Evolutionary conservation across 2,888 invertebrate species (phyloP).

Genomic region (Agonum fuliginosum): DNA sequence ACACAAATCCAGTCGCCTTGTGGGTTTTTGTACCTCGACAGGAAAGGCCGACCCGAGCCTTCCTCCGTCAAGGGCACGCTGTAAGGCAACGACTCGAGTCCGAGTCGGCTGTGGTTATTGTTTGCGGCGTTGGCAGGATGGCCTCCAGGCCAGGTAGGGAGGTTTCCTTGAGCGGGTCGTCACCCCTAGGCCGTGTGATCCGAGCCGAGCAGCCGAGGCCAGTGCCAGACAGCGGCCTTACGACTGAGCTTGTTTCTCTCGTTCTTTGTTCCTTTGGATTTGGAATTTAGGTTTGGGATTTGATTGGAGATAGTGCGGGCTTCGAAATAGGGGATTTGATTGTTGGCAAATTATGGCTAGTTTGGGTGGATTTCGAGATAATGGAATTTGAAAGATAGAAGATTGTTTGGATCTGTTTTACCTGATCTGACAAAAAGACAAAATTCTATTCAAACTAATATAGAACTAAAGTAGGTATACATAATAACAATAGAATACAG

Average conservation of each 20-base stretch:
- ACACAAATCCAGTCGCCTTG: too few relatives aligned
- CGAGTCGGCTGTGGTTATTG: conserved; percentile 8
- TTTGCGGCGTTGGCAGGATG: conserved; percentile 31
- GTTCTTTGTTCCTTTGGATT: background rate
- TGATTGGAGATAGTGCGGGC: too few relatives aligned
- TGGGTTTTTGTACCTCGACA: too few relatives aligned
- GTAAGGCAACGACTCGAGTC: conserved; percentile 21
- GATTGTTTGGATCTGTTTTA: too few relatives aligned
- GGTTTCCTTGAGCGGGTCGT: conserved; percentile 46
- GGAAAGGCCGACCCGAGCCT: background rate
- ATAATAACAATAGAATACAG: too few relatives aligned
- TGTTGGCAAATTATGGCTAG: too few relatives aligned
- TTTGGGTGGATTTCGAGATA: too few relatives aligned
- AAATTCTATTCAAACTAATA: too few relatives aligned
- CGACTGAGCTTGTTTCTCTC: background rate
- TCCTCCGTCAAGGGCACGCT: background rate
- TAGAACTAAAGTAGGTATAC: too few relatives aligned
- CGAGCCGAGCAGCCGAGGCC: background rate
- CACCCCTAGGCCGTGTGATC: background rate
- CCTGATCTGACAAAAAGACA: too few relatives aligned
- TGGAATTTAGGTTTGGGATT: background rate
- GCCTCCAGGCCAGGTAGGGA: conserved; percentile 33
- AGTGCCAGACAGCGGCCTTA: background rate
- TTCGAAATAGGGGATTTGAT: too few relatives aligned
- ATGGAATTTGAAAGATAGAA: too few relatives aligned